Base-by-base conservation (phyloP, 2,888 invertebrate genomes). In the Colostygia pectinataria region DNA sequence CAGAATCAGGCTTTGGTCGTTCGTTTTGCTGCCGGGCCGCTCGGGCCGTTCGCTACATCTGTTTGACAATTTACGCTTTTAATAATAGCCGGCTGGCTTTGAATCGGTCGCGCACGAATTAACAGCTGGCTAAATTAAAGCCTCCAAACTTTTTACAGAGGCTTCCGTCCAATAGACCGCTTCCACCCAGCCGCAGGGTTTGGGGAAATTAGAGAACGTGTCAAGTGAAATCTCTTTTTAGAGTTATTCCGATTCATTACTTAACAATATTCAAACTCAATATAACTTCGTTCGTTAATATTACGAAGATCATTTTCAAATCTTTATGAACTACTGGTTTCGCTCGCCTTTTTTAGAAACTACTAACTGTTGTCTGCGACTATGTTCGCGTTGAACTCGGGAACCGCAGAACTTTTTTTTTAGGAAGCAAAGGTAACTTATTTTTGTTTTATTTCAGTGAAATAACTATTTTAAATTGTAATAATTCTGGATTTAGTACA, bases 61-160 rank as follows among this genome's bases (percentile, higher is more conserved):
- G 89, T 82, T 85, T 85, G 87, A 86, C 85, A 87, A 88, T 87
- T 88, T 87, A 88, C 88, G 89, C 84, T 81, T 86, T 87, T 87
- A 88, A 88, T 89, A 88, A 88, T 86, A 81, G 87, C 78, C 74
- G 77, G 70, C 63, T 73, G 86, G 84, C 84, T 85, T 84, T 84
- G 84, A 87, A 85, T 83, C 77, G 86, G 81, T 80, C 76, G 82
- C 78, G 78, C 78, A 72, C 80, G 81, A 88, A 88, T 88, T 87
- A 88, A 85, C 86, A 80, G 68, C 77, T 60, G 66, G 80, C 81
- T 74, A 84, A 87, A 88, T 89, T 86, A 88, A 86, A 80, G 86
- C 80, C 77, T 80, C 81, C 79, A 81, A 84, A 81, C 77, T 83
- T 85, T 87, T 85, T 83, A 74, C 70, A 73, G 65, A 69, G 65